phyloP scores from a whole-genome alignment of 2,888 invertebrate species.

The Anorthoa munda region DNA sequence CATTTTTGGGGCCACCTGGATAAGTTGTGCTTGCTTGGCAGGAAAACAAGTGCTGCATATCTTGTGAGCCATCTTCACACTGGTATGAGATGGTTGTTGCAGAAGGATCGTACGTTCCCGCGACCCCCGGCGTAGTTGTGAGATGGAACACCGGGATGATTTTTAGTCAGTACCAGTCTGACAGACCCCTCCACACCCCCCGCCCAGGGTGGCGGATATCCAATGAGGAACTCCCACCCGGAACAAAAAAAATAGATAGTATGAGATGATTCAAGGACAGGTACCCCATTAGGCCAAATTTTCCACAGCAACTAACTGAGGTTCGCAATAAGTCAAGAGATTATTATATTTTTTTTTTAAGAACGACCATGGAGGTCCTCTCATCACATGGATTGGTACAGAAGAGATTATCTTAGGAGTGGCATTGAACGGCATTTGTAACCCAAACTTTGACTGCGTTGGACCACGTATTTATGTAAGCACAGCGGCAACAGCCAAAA shows the following conservation, averaged over 20 bases:
- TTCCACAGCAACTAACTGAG: too few relatives aligned
- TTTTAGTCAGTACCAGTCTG: too few relatives aligned
- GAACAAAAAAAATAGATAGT: too few relatives aligned
- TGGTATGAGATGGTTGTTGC: not conserved
- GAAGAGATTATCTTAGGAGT: constrained; percentile 51
- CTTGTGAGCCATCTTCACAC: not conserved
- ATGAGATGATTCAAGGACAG: not conserved
- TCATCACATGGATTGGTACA: constrained; percentile 30
- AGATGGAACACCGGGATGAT: too few relatives aligned
- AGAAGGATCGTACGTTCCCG: too few relatives aligned
- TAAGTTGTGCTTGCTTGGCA: not conserved
- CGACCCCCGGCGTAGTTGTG: too few relatives aligned
- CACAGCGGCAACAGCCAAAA: constrained; percentile 42
- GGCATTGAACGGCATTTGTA: constrained; percentile 39
- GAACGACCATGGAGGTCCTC: constrained; percentile 55
- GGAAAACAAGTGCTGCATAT: not conserved
- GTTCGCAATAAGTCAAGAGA: not conserved
- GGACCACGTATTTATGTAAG: constrained; percentile 55
- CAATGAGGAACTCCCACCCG: too few relatives aligned
- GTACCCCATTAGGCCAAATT: not conserved
- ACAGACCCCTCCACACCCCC: too few relatives aligned
- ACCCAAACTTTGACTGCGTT: constrained; percentile 41
- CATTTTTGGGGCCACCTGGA: not conserved
- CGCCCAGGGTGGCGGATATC: too few relatives aligned
- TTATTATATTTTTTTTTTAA: constrained; percentile 27